A percentile compares a stretch with the other conserved stretches of the same genome.
These are phyloP conservation scores for Caenorhabditis afra DNA, from an alignment of 2,888 invertebrate genomes.

Conservation along the genomic window DNA sequence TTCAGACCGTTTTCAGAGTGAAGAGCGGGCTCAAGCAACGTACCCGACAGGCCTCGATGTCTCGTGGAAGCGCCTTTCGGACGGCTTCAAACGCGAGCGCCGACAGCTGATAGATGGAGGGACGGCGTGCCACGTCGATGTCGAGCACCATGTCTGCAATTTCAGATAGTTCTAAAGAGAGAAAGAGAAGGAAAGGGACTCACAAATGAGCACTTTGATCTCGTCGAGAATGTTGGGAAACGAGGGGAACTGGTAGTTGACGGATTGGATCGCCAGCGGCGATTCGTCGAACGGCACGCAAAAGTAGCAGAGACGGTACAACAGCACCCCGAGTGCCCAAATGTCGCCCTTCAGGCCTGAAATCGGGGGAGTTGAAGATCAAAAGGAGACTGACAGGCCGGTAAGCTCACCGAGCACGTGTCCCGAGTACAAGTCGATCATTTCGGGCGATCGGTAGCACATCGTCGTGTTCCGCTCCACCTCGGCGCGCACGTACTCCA, in stretches of 20 bases:
- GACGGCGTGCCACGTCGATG: constrained; percentile 88
- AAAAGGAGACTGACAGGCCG: too few species aligned
- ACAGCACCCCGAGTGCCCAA: constrained; percentile 88
- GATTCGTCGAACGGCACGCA: constrained; percentile 92
- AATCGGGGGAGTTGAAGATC: constrained; percentile 2
- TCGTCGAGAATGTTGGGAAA: constrained; percentile 86
- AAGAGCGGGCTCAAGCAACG: too few species aligned
- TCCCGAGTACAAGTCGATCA: constrained; percentile 92
- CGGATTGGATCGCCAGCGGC: constrained; percentile 92
- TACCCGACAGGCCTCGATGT: constrained; percentile 80
- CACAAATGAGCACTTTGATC: constrained; percentile 87
- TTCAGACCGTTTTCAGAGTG: too few species aligned
- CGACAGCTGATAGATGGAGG: constrained; percentile 86
- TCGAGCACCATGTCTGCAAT: constrained; percentile 88
- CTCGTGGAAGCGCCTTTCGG: constrained; percentile 81
- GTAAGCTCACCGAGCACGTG: constrained; percentile 85
- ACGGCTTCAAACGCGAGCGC: constrained; percentile 81
- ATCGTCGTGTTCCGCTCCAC: constrained; percentile 87
- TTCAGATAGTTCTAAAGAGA: background rate
- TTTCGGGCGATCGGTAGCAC: constrained; percentile 92
- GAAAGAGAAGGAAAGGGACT: constrained; percentile 78
- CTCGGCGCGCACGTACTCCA: constrained; percentile 75
- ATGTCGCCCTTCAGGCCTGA: constrained; percentile 76
- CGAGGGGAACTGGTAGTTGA: constrained; percentile 89
- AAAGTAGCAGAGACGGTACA: constrained; percentile 93